phyloP scores from a whole-genome alignment of 1,140 invertebrate genomes.

The Papilio aristodemus region DNA sequence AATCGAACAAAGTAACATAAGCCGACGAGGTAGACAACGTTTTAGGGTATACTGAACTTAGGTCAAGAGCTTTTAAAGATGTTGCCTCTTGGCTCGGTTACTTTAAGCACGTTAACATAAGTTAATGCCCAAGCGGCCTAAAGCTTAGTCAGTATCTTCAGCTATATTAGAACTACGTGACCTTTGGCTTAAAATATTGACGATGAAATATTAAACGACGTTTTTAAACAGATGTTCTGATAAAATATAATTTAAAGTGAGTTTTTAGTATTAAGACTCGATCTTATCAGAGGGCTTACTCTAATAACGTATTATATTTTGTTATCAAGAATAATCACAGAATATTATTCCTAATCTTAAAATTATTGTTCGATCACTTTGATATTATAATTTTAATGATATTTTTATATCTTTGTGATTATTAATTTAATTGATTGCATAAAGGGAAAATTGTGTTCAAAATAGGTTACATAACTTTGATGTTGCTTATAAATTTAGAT shows the following conservation, averaged over 20 bases:
- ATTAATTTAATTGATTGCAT: too few relatives aligned
- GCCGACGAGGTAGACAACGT: not conserved
- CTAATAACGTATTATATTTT: not conserved
- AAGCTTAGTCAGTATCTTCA: constrained; percentile 8
- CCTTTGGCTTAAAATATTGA: too few relatives aligned
- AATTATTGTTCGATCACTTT: not conserved
- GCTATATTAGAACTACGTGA: constrained; percentile 7
- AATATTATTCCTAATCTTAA: not conserved
- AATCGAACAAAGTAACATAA: too few relatives aligned
- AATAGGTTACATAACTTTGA: too few relatives aligned
- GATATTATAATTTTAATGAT: not conserved
- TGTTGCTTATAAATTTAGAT: too few relatives aligned
- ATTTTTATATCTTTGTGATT: not conserved
- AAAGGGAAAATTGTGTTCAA: too few relatives aligned
- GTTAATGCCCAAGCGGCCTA: constrained; percentile 10
- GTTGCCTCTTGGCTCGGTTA: not conserved
- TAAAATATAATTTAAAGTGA: not conserved
- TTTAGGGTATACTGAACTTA: not conserved
- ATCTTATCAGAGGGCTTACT: not conserved
- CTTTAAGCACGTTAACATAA: constrained; percentile 19
- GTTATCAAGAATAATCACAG: not conserved
- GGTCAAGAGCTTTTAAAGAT: not conserved
- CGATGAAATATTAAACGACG: too few relatives aligned
- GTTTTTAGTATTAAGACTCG: not conserved
- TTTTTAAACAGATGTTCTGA: not conserved